These are phyloP conservation scores for Caenorhabditis japonica DNA, from an alignment of 2,888 invertebrate genomes.

Conservation along the genomic window DNA sequence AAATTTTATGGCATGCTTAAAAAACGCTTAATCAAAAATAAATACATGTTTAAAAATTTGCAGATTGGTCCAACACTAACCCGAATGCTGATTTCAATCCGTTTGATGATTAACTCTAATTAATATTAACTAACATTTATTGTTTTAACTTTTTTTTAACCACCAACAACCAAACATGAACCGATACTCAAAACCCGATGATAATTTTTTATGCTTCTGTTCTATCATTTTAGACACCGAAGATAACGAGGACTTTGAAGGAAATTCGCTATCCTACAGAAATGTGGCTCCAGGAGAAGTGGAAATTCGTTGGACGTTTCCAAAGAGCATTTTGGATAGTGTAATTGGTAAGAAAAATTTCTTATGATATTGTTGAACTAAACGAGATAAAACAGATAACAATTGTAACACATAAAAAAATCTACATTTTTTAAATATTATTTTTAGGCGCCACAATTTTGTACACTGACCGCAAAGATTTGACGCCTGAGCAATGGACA, in stretches of 20 bases:
- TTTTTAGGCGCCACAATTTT: conserved; percentile 64
- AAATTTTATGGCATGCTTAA: background rate
- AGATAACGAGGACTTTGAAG: conserved; percentile 48
- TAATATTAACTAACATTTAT: background rate
- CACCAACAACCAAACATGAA: too few species aligned
- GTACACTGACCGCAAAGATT: conserved; percentile 64
- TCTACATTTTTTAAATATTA: background rate
- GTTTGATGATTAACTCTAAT: conserved; percentile 41
- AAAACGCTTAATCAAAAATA: background rate
- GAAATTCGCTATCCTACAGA: conserved; percentile 68
- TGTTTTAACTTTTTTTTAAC: conserved; percentile 4
- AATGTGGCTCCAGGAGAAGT: conserved; percentile 71
- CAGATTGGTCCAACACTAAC: conserved; percentile 55
- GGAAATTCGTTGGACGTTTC: conserved; percentile 69
- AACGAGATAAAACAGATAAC: background rate
- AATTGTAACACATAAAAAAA: background rate
- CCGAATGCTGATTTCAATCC: conserved; percentile 41
- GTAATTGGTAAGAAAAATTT: conserved; percentile 60
- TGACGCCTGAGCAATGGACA: conserved; percentile 65
- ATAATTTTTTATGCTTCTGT: too few species aligned
- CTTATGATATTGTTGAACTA: background rate
- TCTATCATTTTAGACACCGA: conserved; percentile 31
- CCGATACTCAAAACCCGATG: too few species aligned
- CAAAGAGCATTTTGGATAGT: conserved; percentile 60
- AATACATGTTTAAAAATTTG: conserved; percentile 6